Conservation (phyloP, 2,113 vertebrate species). For the Solea senegalensis region DNA sequence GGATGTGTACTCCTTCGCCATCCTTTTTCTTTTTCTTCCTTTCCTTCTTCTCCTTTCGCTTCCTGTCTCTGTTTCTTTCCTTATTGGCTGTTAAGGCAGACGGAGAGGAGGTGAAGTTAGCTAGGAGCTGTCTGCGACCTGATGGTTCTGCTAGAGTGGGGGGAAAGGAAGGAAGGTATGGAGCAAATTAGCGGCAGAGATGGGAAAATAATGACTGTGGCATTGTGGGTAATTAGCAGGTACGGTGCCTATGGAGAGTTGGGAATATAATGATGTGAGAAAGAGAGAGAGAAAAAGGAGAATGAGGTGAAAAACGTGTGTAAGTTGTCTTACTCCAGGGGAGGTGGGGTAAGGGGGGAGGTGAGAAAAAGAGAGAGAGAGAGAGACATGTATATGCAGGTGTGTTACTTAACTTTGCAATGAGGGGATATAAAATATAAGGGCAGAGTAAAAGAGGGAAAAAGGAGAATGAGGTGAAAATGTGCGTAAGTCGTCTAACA, state of each 20-base stretch:
- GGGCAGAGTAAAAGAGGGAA: conserved; percentile 55
- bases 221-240: conserved; percentile 81
- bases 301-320: conserved; percentile 72
- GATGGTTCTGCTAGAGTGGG: conserved; percentile 59
- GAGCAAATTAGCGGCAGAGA: conserved; percentile 76
- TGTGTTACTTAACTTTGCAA: conserved; percentile 53
- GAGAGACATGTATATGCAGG: conserved; percentile 48
- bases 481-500: too few species aligned
- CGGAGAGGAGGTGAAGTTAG: conserved; percentile 67
- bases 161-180: conserved; percentile 59
- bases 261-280: conserved; percentile 78
- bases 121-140: conserved; percentile 73
- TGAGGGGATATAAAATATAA: conserved; percentile 49
- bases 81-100: conserved; percentile 61
- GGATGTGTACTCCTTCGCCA: conserved; percentile 51
- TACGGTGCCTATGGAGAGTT: conserved; percentile 75
- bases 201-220: conserved; percentile 80
- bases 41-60: conserved; percentile 1
- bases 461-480: not conserved
- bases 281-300: conserved; percentile 64
- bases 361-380: conserved; percentile 8
- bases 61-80: conserved; percentile 48
- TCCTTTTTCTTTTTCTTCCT: conserved; percentile 24
- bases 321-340: conserved; percentile 14
- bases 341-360: not conserved